Base-by-base conservation (phyloP, 2,888 invertebrate species). In the Neoaliturus tenellus region DNA sequence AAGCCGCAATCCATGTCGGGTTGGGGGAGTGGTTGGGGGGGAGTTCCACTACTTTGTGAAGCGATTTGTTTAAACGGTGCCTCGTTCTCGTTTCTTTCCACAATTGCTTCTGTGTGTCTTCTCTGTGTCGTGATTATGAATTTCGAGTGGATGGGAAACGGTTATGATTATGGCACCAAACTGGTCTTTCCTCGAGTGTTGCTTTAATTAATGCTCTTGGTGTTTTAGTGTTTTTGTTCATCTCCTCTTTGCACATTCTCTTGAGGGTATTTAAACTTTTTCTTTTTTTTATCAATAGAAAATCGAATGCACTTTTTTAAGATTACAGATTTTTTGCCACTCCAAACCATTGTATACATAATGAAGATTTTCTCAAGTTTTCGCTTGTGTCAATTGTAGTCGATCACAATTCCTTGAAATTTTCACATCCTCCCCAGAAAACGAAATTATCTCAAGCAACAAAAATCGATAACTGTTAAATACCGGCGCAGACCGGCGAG, bases 401-500 rank as follows among this genome's bases (percentile, higher is more conserved):
- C n/a, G n/a, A n/a, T n/a, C n/a, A n/a, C n/a, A n/a, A n/a, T n/a
- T n/a, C n/a, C n/a, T n/a, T n/a, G 17, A 6, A 44, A 2, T 44
- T 44, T 44, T 14, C 17, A 44, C 44, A 44, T 2, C 44, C 44
- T 8, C 12, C 17, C 17, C 17, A n/a, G 2, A 4, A 44, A 44
- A 44, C 44, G 44, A 17, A 44, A 44, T 14, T 6, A 44, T 44
- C 4, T 58, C 25, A 20, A 58, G 25, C 58, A 23, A n/a, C 31
- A 41, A 41, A 41, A 41, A 73, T 73, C 73, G 73, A 73, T 41
- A 73, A n/a, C 39, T n/a, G 73, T 73, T 73, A 73, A 73, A 73
- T 51, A 51, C 23, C 20, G 51, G 4, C 51, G 23, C 12, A 51
- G 17, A 4, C 35, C 35, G 33, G 31, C 35, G 10, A 35, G 78